Evolutionary conservation across 2,888 invertebrate species (phyloP), one percentile per base, ranked within the genome.

Genomic region (Cerceris ruficornis): DNA sequence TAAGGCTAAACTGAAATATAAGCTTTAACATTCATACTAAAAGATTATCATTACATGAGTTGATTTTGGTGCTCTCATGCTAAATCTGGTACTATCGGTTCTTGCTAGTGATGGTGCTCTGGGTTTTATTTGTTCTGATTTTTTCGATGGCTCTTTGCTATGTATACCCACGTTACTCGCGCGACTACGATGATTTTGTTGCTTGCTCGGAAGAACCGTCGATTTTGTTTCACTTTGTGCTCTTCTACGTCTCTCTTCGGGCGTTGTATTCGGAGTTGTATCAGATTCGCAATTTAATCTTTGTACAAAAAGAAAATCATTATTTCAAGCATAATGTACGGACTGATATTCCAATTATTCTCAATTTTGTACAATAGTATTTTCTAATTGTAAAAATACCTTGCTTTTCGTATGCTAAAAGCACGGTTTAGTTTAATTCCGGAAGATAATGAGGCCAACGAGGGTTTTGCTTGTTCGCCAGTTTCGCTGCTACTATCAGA

Each of bases 71-170:
- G 93, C 93, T 88, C 96, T 93, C 88, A 95, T 94, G 88, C 95
- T 96, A 86, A 94, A 94, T 82, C 95, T 92, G 43, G 96, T 94
- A 74, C 94, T 94, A 86, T 95, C 95, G 28, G 93, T 94, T 82
- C 95, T 93, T 7, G 94, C 93, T 87, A 95, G 93, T 61, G 93
- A 92, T 58, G 92, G 91, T 28, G 84, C 76, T 65, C 87, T 81
- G 2, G 86, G 82, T 75, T 88, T 89, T 41, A 73, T 66, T 42
- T 80, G 57, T n/a, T 90, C 90, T 2, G 83, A 70, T 74, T 87
- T 89, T 50, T 88, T 90, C 17, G 81, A 72, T 8, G 69, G 62
- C 5, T 90, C 90, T 71, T 87, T 89, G 58, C 46, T 81, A 64
- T 83, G 84, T 9, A 80, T 75, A 42, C 83, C 87, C 41, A 80